These are phyloP conservation scores for Drosophila silvestris DNA, from an alignment of 2,888 invertebrate species.

Conservation along the genomic window DNA sequence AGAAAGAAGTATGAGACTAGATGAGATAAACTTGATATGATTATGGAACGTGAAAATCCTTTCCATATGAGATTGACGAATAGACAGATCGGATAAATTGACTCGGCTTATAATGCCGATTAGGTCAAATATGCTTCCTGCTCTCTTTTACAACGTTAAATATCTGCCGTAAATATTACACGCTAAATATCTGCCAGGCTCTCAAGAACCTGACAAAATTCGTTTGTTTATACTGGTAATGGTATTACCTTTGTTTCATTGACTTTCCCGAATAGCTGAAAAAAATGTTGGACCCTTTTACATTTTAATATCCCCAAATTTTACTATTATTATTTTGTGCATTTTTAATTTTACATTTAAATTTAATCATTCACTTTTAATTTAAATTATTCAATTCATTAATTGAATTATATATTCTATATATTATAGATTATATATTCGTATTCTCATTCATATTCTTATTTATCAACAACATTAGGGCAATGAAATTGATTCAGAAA, in stretches of 20 bases:
- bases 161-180: fast-evolving
- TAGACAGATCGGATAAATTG: no score
- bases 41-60: not conserved
- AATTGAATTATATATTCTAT: not conserved
- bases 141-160: not conserved
- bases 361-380: no score
- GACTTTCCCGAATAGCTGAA: not conserved
- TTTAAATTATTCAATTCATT: not conserved
- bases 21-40: not conserved
- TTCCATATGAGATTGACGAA: not conserved
- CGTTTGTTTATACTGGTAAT: not conserved
- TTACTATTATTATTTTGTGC: not conserved
- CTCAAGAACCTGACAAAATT: not conserved
- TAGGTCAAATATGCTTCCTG: not conserved
- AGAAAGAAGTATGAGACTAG: not conserved
- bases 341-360: not conserved
- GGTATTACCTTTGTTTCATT: not conserved
- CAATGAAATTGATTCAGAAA: not conserved
- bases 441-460: no score
- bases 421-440: no score
- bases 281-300: not conserved
- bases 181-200: not conserved
- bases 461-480: not conserved
- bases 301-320: not conserved
- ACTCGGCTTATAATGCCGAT: not conserved